phyloP scores from a whole-genome alignment of 30 jellyfish, hydroid and myxozoan species.

The Cassiopea andromeda region DNA sequence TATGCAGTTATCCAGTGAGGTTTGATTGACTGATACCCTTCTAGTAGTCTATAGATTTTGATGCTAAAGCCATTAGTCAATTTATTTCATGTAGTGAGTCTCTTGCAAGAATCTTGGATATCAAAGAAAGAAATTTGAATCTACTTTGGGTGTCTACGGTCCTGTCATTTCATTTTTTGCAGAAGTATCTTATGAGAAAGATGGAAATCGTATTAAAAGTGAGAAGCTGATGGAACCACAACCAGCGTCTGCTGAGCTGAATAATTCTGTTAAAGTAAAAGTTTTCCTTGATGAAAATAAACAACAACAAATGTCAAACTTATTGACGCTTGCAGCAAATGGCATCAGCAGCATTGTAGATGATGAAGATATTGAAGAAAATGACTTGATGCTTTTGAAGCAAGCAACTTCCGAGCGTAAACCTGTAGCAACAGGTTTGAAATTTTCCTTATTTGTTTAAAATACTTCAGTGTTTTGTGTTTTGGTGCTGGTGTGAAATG shows the following conservation, averaged over 20 bases:
- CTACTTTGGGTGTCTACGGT: too few relatives aligned
- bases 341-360: slow-evolving; percentile 67
- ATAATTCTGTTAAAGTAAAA: slow-evolving; percentile 59
- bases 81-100: too few relatives aligned
- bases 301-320: slow-evolving; percentile 79
- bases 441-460: too few relatives aligned
- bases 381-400: neutral
- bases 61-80: too few relatives aligned
- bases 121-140: too few relatives aligned
- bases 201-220: neutral
- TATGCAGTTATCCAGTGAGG: too few relatives aligned
- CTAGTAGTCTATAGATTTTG: too few relatives aligned
- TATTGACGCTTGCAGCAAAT: slow-evolving; percentile 76
- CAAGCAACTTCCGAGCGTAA: slow-evolving; percentile 7
- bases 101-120: too few relatives aligned
- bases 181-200: neutral
- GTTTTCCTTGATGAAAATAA: slow-evolving; percentile 76
- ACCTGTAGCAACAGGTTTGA: slow-evolving; percentile 42
- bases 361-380: slow-evolving; percentile 61
- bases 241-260: neutral
- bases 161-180: too few relatives aligned
- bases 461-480: too few relatives aligned
- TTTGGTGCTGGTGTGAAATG: too few relatives aligned
- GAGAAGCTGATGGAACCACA: neutral
- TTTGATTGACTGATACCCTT: too few relatives aligned